Evolutionary conservation across 2,888 invertebrate genomes (phyloP).

Genomic region (Cantharis flavilabris): DNA sequence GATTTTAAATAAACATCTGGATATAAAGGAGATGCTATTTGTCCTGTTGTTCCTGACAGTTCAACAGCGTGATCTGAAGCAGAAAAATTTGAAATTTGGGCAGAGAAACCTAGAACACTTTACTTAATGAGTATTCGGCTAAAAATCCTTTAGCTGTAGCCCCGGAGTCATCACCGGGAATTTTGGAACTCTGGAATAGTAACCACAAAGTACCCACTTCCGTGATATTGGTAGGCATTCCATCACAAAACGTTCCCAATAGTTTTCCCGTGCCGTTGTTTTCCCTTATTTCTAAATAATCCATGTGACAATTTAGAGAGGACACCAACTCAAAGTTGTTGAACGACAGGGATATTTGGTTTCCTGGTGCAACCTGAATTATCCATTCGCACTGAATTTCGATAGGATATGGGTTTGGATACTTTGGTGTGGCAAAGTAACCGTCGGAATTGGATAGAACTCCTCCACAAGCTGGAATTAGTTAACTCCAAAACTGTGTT

Average conservation of each 20-base stretch:
- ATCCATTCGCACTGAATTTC: slow-evolving; percentile 77
- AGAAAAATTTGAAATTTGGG: rapidly evolving
- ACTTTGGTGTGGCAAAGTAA: slow-evolving; percentile 70
- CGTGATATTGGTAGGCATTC: slow-evolving; percentile 65
- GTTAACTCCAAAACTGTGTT: too few relatives aligned
- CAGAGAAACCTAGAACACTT: rapidly evolving
- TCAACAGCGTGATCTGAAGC: slow-evolving; percentile 68
- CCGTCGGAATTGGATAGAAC: slow-evolving; percentile 63
- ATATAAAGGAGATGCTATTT: slow-evolving; percentile 79
- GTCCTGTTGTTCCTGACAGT: slow-evolving; percentile 69
- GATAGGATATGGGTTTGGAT: slow-evolving; percentile 72
- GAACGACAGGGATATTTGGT: slow-evolving; percentile 64
- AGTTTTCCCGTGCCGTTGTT: slow-evolving; percentile 65
- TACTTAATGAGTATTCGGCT: slow-evolving; percentile 71
- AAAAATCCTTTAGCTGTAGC: slow-evolving; percentile 73
- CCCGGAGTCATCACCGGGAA: slow-evolving; percentile 46
- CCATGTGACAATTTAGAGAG: slow-evolving; percentile 77
- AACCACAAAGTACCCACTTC: slow-evolving; percentile 68
- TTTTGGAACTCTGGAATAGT: slow-evolving; percentile 71
- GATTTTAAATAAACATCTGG: slow-evolving; percentile 58
- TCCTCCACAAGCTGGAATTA: slow-evolving; percentile 72
- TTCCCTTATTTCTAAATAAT: slow-evolving; percentile 85
- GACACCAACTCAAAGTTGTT: slow-evolving; percentile 69
- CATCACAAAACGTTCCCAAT: slow-evolving; percentile 78
- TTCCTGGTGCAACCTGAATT: slow-evolving; percentile 62